Conservation (phyloP, 53 echinoderm and acorn worm genomes). For the Holothuria leucospilota region DNA sequence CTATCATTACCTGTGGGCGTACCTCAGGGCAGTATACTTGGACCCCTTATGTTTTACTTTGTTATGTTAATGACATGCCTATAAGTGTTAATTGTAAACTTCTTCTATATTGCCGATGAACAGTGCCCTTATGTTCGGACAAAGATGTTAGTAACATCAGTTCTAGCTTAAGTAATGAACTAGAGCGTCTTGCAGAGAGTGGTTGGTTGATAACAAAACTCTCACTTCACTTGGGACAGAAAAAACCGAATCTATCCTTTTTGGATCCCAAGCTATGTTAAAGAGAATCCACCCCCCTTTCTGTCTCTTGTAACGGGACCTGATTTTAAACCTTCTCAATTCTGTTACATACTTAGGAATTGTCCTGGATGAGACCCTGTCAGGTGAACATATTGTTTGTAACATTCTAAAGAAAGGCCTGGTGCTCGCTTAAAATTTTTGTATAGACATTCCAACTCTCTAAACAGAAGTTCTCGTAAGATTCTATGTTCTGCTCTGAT, state of each 20-base stretch:
- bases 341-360: constrained; percentile 54
- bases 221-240: constrained; percentile 57
- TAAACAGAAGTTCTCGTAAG: constrained; percentile 18
- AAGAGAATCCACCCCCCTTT: constrained; percentile 28
- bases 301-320: constrained; percentile 44
- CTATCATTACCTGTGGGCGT: constrained; percentile 54
- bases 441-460: constrained; percentile 48
- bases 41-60: constrained; percentile 53
- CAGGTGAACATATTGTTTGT: constrained; percentile 30
- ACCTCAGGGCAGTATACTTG: constrained; percentile 65
- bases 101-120: constrained; percentile 67
- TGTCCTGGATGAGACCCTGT: constrained; percentile 26
- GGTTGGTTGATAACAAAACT: constrained; percentile 74
- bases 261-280: constrained; percentile 53
- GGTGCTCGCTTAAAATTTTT: constrained; percentile 46
- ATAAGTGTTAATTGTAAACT: constrained; percentile 52
- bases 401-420: constrained; percentile 42
- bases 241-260: constrained; percentile 66
- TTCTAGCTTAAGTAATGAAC: constrained; percentile 14
- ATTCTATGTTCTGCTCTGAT: constrained; percentile 44
- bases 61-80: constrained; percentile 65
- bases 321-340: constrained; percentile 23
- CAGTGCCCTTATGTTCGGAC: constrained; percentile 49
- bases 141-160: constrained; percentile 19
- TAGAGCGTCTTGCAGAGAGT: constrained; percentile 61